phyloP scores from a whole-genome alignment of 2,113 vertebrate species.

The Leuciscus idus region DNA sequence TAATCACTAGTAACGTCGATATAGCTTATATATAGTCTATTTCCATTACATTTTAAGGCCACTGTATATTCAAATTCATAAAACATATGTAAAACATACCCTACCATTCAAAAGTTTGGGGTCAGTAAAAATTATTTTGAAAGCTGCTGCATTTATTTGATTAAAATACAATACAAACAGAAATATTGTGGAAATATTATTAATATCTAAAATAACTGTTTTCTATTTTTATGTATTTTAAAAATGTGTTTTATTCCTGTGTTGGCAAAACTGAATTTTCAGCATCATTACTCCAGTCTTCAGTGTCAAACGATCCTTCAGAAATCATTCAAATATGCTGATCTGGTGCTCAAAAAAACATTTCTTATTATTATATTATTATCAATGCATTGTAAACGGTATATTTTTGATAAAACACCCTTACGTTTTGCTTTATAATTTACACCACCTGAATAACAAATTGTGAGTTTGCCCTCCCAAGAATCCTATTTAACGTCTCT shows the following conservation, averaged over 20 bases:
- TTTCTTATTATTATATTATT: neutral
- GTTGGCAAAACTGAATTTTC: neutral
- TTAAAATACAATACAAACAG: neutral
- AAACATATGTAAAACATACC: neutral
- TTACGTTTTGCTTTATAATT: neutral
- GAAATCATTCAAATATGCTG: neutral
- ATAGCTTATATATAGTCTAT: too few species aligned
- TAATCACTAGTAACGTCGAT: too few species aligned
- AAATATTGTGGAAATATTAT: neutral
- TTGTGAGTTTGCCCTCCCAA: neutral
- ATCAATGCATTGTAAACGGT: neutral
- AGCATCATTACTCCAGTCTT: neutral
- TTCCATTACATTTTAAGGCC: neutral
- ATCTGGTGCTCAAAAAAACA: neutral
- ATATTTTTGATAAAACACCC: neutral
- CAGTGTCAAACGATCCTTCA: neutral
- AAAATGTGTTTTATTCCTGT: neutral
- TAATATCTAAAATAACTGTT: neutral
- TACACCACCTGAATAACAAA: slow-evolving; percentile 18
- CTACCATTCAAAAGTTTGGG: neutral
- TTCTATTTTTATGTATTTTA: neutral
- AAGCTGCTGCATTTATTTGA: neutral
- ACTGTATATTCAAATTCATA: neutral
- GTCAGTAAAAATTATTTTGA: neutral
- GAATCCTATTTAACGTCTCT: neutral